These are phyloP conservation scores for Nycticorax nycticorax DNA, from an alignment of 2,113 vertebrate species.

Conservation along the genomic window DNA sequence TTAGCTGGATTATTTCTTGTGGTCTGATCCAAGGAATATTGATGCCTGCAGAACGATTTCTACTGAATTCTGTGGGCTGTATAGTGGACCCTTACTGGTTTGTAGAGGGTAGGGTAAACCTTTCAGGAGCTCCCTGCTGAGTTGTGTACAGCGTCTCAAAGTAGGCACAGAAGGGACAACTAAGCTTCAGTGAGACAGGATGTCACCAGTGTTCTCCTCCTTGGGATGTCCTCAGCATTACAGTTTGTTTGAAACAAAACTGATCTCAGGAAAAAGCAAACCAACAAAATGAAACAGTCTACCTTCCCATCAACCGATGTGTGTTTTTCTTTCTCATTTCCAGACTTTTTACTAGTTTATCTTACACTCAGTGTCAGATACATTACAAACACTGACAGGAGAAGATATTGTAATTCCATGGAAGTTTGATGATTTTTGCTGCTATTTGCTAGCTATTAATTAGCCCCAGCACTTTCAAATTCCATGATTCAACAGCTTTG, in stretches of 20 bases:
- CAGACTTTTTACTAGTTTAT: neutral
- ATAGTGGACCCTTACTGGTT: neutral
- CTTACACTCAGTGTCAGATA: neutral
- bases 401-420: neutral
- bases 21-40: neutral
- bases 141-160: neutral
- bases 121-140: neutral
- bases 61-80: neutral
- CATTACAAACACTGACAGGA: neutral
- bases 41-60: neutral
- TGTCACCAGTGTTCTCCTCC: neutral
- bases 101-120: neutral
- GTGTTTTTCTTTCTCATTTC: neutral
- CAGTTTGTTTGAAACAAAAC: neutral
- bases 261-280: neutral
- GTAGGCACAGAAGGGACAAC: neutral
- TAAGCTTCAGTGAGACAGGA: neutral
- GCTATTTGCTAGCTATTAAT: neutral
- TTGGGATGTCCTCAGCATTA: neutral
- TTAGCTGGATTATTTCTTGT: neutral
- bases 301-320: neutral
- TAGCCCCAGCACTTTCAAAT: neutral
- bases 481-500: neutral
- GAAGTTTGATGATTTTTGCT: neutral
- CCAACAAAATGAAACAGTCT: neutral